Base-by-base conservation (phyloP, 2,797 vertebrate genomes). In the Taenioides sp. region DNA sequence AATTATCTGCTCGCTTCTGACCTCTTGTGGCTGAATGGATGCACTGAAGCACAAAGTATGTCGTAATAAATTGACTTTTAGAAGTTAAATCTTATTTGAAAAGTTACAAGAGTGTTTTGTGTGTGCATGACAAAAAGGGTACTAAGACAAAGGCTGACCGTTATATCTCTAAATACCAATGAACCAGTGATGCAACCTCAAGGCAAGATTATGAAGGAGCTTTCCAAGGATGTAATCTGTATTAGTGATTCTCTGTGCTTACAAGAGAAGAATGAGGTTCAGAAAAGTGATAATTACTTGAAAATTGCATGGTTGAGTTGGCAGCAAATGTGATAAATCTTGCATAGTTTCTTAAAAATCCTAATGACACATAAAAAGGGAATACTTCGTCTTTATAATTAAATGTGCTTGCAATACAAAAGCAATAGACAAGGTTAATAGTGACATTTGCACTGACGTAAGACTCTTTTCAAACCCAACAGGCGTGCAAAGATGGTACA, bases 101-200 rank as follows among this genome's bases (percentile, higher is more conserved):
- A 58, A 58, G 55, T 58, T 58, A 10, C 23, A 11, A 25, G 22
- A 11, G 54, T n/a, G 52, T 58, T 58, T 58, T 28, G 57, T 17
- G 14, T 18, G 25, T 62, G 74, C 59, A 69, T 69, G 62, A 71
- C 72, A 75, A 65, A 78, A 71, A 61, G 70, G 52, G 69, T 60
- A 34, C 11, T n/a, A 63, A 70, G 77, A 75, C 71, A 65, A 67
- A 78, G 60, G 66, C 52, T 16, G 9, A 11, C 67, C 59, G 60
- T 68, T 63, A 23, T 61, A 23, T 62, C 59, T 3, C 28, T 71
- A 75, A 84, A 82, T 78, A 84, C 65, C 25, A 75, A 69, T 80
- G 72, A 85, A 70, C 17, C 34, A 69, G 22, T 65, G 74, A 78
- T 52, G 62, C 64, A 75, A 79, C 49, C 49, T 66, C 55, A 71